These are phyloP conservation scores for Bryconaethiops microstoma DNA, from an alignment of 2,797 vertebrate species.

Conservation along the genomic window DNA sequence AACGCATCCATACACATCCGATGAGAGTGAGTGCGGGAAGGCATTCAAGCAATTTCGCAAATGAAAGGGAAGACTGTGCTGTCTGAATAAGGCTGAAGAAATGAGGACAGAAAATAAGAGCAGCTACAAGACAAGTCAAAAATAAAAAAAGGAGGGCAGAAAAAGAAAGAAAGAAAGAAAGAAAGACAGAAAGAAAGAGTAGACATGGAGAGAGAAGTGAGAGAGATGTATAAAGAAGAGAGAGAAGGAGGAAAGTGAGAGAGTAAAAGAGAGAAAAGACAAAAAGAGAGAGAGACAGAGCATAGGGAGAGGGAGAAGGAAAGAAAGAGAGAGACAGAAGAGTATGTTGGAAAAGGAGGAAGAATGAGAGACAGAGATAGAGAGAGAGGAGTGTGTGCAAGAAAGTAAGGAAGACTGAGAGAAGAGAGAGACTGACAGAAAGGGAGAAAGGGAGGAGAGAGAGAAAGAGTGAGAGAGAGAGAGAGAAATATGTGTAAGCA, in stretches of 20 bases:
- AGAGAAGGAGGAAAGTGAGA: not conserved
- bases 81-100: constrained; percentile 73
- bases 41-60: constrained; percentile 75
- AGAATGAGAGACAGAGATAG: not conserved
- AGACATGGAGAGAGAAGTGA: constrained; percentile 36
- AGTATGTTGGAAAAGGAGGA: no score
- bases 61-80: constrained; percentile 77
- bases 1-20: constrained; percentile 39
- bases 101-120: constrained; percentile 68
- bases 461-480: constrained; percentile 55
- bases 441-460: not conserved
- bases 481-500: constrained; percentile 53
- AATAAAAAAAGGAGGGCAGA: not conserved
- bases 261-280: not conserved
- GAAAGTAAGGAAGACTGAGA: not conserved
- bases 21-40: constrained; percentile 32
- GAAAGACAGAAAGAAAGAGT: constrained; percentile 52
- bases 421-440: not conserved
- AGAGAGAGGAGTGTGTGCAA: constrained; percentile 65
- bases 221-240: not conserved
- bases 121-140: not conserved
- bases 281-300: not conserved
- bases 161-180: constrained; percentile 36
- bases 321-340: not conserved
- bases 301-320: not conserved